Evolutionary conservation across 2,113 vertebrate genomes (phyloP).

Genomic region (Bufo gargarizans): DNA sequence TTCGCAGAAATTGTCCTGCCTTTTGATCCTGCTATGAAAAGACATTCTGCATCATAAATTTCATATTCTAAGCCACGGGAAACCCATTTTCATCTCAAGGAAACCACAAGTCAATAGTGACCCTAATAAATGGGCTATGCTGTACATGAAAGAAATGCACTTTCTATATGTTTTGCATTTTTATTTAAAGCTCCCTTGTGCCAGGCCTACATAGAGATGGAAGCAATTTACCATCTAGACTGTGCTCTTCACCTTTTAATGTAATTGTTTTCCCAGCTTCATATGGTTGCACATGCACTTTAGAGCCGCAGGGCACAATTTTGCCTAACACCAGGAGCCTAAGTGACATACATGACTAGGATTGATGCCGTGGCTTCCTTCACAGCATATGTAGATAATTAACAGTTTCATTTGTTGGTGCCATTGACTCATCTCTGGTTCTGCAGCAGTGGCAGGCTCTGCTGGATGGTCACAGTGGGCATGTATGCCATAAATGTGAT

Average conservation of each 20-base stretch:
- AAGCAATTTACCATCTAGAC: constrained; percentile 12
- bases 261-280: constrained; percentile 50
- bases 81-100: constrained; percentile 33
- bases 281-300: constrained; percentile 56
- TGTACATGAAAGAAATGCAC: not conserved
- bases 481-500: not conserved
- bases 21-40: constrained; percentile 29
- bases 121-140: not conserved
- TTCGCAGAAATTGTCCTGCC: not conserved
- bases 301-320: constrained; percentile 54
- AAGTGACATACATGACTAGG: constrained; percentile 46
- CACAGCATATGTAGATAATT: constrained; percentile 41
- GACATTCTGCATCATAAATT: constrained; percentile 20
- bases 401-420: constrained; percentile 50
- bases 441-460: not conserved
- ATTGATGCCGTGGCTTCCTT: constrained; percentile 54
- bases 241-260: constrained; percentile 55
- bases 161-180: constrained; percentile 18
- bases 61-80: constrained; percentile 32
- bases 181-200: not conserved
- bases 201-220: not conserved
- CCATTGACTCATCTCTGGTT: not conserved
- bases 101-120: constrained; percentile 9
- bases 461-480: not conserved
- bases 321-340: constrained; percentile 41